Evolutionary conservation across 2,888 invertebrate species (phyloP).

Genomic region (Thera obeliscata): DNA sequence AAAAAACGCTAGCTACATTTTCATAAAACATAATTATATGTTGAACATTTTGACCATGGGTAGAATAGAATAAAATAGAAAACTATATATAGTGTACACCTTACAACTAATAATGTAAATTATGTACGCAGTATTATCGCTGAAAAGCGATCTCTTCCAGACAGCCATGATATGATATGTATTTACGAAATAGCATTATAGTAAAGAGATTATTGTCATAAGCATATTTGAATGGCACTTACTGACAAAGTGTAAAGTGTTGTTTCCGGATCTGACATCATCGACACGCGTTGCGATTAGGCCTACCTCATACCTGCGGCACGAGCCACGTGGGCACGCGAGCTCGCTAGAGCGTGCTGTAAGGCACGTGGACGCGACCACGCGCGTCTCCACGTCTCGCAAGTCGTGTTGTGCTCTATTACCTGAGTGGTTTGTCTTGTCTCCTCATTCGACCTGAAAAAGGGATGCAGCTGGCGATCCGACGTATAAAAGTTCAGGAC

Average conservation of each 20-base stretch:
- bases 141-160: too few relatives aligned
- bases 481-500: not conserved
- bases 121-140: too few relatives aligned
- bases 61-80: too few relatives aligned
- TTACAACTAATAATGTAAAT: too few relatives aligned
- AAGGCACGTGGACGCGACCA: constrained; percentile 65
- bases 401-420: constrained; percentile 3
- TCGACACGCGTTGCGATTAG: constrained; percentile 32
- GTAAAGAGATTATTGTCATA: not conserved
- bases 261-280: constrained; percentile 25
- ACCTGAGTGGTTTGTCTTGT: constrained; percentile 55
- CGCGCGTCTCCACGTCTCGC: constrained; percentile 50
- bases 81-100: too few relatives aligned
- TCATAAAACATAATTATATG: too few relatives aligned
- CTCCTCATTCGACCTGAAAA: constrained; percentile 5
- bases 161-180: too few relatives aligned
- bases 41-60: too few relatives aligned
- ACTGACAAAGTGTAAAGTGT: constrained; percentile 8
- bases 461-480: not conserved
- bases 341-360: constrained; percentile 54
- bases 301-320: constrained; percentile 53
- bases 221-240: not conserved
- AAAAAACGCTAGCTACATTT: too few relatives aligned
- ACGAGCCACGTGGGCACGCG: constrained; percentile 52
- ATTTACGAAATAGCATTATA: too few relatives aligned